Conservation (phyloP, 2,113 vertebrate genomes). For the Micronisus gabar region DNA sequence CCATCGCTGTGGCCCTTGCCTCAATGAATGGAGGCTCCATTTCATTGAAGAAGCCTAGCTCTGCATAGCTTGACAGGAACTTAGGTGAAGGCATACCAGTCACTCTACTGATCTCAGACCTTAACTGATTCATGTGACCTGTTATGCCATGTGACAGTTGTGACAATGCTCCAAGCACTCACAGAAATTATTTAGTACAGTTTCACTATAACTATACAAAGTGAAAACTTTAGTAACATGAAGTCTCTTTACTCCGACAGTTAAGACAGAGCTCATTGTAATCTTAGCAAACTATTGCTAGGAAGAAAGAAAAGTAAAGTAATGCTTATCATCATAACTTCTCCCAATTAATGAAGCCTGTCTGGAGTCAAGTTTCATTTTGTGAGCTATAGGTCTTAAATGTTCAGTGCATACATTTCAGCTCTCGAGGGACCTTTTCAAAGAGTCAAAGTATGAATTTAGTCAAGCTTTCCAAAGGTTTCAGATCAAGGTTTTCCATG, state of each 20-base stretch:
- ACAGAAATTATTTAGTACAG: not conserved
- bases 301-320: slow-evolving; percentile 39
- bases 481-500: slow-evolving; percentile 37
- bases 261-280: slow-evolving; percentile 47
- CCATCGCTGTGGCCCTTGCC: accelerated
- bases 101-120: not conserved
- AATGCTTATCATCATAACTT: slow-evolving; percentile 60
- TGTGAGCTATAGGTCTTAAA: slow-evolving; percentile 33
- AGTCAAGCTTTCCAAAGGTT: slow-evolving; percentile 44
- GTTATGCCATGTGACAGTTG: not conserved
- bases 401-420: not conserved
- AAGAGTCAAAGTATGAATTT: slow-evolving; percentile 37
- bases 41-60: not conserved
- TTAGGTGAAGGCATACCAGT: not conserved
- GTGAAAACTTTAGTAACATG: not conserved
- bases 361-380: slow-evolving; percentile 61
- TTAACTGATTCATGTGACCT: not conserved
- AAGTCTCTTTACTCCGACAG: slow-evolving; percentile 24
- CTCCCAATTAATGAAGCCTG: slow-evolving; percentile 64
- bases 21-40: not conserved
- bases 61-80: not conserved
- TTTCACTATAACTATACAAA: not conserved
- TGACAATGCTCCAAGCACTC: not conserved
- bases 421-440: slow-evolving; percentile 47
- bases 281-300: slow-evolving; percentile 25